Evolutionary conservation across 2,113 vertebrate genomes (phyloP).

Genomic region (Nicator chloris): DNA sequence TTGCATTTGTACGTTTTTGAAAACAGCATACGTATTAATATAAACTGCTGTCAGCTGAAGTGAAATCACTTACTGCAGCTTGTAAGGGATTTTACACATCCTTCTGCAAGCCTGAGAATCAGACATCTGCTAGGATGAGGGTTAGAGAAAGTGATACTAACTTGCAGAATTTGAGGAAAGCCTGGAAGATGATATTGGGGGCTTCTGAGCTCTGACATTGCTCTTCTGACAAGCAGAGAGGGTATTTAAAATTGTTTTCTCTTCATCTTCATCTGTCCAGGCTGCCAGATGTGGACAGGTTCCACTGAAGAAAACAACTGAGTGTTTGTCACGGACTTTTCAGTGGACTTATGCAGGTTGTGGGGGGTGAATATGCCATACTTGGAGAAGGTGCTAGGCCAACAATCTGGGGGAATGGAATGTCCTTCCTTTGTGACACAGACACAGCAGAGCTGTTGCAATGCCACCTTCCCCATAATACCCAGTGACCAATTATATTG

Average conservation of each 20-base stretch:
- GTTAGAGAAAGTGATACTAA: neutral
- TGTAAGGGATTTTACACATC: neutral
- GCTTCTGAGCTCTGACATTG: neutral
- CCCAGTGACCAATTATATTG: constrained; percentile 35
- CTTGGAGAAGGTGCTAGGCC: neutral
- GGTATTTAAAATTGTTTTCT: neutral
- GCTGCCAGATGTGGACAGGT: neutral
- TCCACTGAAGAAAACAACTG: neutral
- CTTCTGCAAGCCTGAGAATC: neutral
- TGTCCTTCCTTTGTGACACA: neutral
- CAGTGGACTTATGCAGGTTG: neutral
- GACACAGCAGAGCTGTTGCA: neutral
- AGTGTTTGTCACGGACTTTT: neutral
- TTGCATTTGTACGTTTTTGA: neutral
- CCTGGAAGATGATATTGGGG: neutral
- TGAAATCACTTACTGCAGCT: neutral
- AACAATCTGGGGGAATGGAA: neutral
- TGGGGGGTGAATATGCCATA: neutral
- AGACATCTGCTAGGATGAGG: neutral
- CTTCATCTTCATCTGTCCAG: neutral
- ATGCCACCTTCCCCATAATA: neutral
- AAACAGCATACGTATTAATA: neutral
- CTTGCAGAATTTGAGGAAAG: neutral
- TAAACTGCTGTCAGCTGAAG: neutral
- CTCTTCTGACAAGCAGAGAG: neutral